Evolutionary conservation across 2,797 vertebrate species (phyloP), one percentile per base, ranked within the genome.

Genomic region (Hybognathus amarus): DNA sequence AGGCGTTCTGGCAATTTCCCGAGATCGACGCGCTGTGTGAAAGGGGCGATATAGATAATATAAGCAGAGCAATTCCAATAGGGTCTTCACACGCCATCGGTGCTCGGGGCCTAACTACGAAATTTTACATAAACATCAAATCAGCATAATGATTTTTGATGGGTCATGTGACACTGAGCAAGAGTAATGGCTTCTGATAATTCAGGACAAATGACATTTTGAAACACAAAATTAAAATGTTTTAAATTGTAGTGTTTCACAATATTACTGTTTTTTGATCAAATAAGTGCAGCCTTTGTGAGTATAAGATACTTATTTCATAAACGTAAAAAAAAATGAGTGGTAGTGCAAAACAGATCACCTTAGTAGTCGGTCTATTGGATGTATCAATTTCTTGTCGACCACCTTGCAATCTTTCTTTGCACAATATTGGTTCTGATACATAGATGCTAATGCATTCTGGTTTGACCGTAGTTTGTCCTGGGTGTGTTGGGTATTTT

Each of bases 401-500:
- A 27, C n/a, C 9, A 13, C 59, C 0, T 2, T 33, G 15, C 33
- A 45, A 5, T 30, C 15, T 24, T 20, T 69, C 13, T 68, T 30
- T 33, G 67, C 67, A n/a, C 61, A 61, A 45, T 71, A 71, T 61
- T 80, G 38, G n/a, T 10, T 59, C 54, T 56, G 24, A 70, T 22
- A 52, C 38, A 45, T 17, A 17, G n/a, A 70, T 61, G 52, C 54
- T 85, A 59, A 81, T 63, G 63, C 47, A 68, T 76, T 86, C 89
- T 67, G 54, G 17, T 38, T 63, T 73, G 36, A 70, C 64, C 8
- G 42, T 45, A 45, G 47, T 77, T n/a, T 47, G n/a, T 18, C 56
- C 45, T 47, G 38, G 47, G 22, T 20, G 70, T 33, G 20, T 77
- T 71, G 40, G 22, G 12, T 36, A 5, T 82, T 83, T 82, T 85